A percentile compares a stretch with the other conserved stretches of the same genome.
Conservation (phyloP, 2,888 invertebrate species). For the Ichneumoninae sp. region DNA sequence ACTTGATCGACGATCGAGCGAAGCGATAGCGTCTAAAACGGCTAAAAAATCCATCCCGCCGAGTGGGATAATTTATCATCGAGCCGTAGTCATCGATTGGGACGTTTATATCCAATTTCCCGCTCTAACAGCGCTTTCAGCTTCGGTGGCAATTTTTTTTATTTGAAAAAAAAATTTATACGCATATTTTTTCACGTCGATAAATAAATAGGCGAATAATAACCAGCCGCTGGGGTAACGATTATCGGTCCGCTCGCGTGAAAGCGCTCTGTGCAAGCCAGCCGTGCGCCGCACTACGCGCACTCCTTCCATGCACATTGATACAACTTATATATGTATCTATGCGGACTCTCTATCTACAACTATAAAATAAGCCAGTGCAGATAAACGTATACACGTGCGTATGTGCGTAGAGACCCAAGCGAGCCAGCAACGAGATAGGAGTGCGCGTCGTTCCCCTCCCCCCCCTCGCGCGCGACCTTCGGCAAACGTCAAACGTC, state of each 20-base stretch:
- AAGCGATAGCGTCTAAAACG: neutral
- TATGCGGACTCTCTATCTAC: slow-evolving; percentile 36
- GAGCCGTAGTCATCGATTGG: neutral
- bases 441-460: slow-evolving; percentile 30
- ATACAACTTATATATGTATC: neutral
- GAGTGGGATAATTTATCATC: neutral
- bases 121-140: neutral
- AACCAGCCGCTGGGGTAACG: neutral
- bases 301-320: neutral
- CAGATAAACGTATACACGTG: slow-evolving; percentile 60
- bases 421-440: slow-evolving; percentile 42
- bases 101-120: neutral
- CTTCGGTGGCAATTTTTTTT: neutral
- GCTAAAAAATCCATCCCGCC: neutral
- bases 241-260: slow-evolving; percentile 3
- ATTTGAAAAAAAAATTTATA: neutral
- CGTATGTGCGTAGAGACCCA: slow-evolving; percentile 68
- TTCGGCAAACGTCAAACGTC: slow-evolving; percentile 84
- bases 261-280: neutral
- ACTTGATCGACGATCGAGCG: neutral
- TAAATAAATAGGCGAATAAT: slow-evolving; percentile 7
- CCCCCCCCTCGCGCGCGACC: slow-evolving; percentile 74
- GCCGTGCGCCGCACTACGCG: neutral
- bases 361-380: slow-evolving; percentile 62
- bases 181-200: neutral